Base-by-base conservation (phyloP, 2,888 invertebrate genomes). In the Zaprionus bogoriensis region DNA sequence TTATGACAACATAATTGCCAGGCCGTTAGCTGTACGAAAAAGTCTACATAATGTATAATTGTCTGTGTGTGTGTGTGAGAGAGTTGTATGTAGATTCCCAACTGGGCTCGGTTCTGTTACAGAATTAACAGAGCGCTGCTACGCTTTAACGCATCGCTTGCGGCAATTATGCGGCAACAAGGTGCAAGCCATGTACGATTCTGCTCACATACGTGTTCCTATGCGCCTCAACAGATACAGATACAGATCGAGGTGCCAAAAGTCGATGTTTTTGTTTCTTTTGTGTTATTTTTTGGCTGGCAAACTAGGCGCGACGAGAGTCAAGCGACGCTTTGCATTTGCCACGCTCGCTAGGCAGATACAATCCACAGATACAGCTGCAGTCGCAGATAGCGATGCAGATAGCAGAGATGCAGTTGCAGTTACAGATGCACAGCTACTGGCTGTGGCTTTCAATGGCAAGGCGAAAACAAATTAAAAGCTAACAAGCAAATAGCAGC, bases 121-220 rank as follows among this genome's bases (percentile, higher is more conserved):
- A 67, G 70, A 85, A 82, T 78, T 85, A 78, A 80, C 81, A 79
- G 80, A 80, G 77, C 81, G 78, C 60, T 64, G 76, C 70, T 69
- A 63, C 57, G 71, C 62, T 79, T 80, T 82, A 82, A 66, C 67
- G 80, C 76, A 79, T 73, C 77, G 80, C 76, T 82, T 65, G 66
- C 70, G 59, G 61, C 77, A 79, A 86, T 86, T 79, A 86, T 67
- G 72, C 39, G 64, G 72, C 75, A 54, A 57, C 76, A 79, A 71
- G 60, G 57, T 71, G 71, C 58, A 53, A 64, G 44, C 23, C 30
- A 54, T n/a, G 41, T 39, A 48, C 32, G 42, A n/a, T n/a, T n/a
- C n/a, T 52, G 20, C 38, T 1, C 14, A 20, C 20, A 19, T 41
- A 20, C 19, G 17, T 17, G 27, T 36, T 28, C 12, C 17, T 38